phyloP scores from a whole-genome alignment of 2,888 invertebrate species.

The Pachycephus smyrnensis region DNA sequence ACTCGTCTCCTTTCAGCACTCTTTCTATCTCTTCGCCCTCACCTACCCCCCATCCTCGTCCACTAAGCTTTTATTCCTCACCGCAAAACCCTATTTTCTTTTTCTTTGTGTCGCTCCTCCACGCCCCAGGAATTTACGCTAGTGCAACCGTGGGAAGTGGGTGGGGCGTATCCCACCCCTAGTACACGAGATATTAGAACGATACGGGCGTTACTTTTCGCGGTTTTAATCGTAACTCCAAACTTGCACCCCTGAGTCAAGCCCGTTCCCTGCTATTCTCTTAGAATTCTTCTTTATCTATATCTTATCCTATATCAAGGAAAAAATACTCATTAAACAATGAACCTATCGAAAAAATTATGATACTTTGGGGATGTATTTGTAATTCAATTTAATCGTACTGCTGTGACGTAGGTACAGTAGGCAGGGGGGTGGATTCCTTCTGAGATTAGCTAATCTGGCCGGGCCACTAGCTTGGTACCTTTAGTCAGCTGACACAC shows the following conservation, averaged over 20 bases:
- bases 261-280: not conserved
- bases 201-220: not conserved
- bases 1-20: not conserved
- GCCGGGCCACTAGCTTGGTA: not conserved
- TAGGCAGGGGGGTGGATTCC: not conserved
- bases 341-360: not conserved
- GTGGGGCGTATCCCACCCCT: too few relatives aligned
- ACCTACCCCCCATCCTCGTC: not conserved
- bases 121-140: not conserved
- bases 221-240: not conserved
- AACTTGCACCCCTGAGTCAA: not conserved
- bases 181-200: not conserved
- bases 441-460: not conserved
- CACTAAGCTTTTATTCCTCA: not conserved
- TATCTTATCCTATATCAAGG: not conserved
- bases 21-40: not conserved
- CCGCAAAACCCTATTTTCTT: not conserved
- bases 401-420: not conserved
- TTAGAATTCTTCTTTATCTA: not conserved
- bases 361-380: not conserved
- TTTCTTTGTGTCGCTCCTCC: not conserved
- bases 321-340: not conserved
- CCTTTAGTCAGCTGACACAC: conserved; percentile 9
- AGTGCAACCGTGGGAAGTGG: not conserved
- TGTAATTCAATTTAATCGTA: not conserved